These are phyloP conservation scores for Onthophagus taurus DNA, from an alignment of 1,140 invertebrate genomes.

Conservation along the genomic window DNA sequence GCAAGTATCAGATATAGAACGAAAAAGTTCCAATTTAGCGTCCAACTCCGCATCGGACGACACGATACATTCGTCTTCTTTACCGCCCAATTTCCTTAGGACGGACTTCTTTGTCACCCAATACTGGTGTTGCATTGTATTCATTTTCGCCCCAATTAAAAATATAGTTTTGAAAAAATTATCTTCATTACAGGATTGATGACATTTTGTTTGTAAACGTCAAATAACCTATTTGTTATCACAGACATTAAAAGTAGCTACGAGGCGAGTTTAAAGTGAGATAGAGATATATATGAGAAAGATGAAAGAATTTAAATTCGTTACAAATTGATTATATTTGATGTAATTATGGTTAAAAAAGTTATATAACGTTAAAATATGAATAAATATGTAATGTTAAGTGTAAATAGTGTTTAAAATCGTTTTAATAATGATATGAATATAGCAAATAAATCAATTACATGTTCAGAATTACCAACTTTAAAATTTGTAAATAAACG, in stretches of 20 bases:
- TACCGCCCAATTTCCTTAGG: constrained; percentile 88
- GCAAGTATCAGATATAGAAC: constrained; percentile 89
- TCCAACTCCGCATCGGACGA: constrained; percentile 94
- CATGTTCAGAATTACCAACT: constrained; percentile 5
- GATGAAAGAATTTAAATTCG: too few species aligned
- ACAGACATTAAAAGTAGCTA: too few species aligned
- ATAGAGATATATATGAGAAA: too few species aligned
- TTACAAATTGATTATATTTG: too few species aligned
- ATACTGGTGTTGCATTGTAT: constrained; percentile 83
- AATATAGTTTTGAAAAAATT: constrained; percentile 6
- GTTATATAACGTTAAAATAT: too few species aligned
- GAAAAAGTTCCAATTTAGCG: constrained; percentile 93
- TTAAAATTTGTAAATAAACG: constrained; percentile 10
- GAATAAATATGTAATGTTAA: too few species aligned
- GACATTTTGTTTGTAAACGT: constrained; percentile 9
- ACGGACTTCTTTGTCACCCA: constrained; percentile 98
- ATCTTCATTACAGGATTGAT: constrained; percentile 5
- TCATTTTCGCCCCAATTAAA: constrained; percentile 9
- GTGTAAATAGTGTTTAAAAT: too few species aligned
- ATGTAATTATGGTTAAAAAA: too few species aligned
- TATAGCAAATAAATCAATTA: too few species aligned
- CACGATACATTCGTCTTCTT: constrained; percentile 95
- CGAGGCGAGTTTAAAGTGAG: too few species aligned
- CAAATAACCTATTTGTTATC: too few species aligned
- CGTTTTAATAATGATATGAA: too few species aligned